Percentiles rank a stretch among this genome's conserved stretches.
These are phyloP conservation scores for Puntigrus tetrazona DNA, from an alignment of 2,113 vertebrate species.

Conservation along the genomic window DNA sequence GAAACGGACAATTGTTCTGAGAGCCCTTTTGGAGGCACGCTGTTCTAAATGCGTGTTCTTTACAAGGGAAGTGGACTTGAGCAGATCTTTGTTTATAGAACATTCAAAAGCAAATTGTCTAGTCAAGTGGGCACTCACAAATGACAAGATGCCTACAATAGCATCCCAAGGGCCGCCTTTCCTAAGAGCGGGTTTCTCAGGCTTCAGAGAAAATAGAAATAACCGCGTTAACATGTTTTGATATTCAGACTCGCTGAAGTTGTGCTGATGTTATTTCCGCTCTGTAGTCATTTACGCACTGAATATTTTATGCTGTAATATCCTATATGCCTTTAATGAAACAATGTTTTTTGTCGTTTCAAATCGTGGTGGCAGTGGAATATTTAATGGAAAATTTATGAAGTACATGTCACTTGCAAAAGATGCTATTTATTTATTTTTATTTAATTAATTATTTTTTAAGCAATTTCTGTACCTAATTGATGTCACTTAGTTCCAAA, in stretches of 20 bases:
- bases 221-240: background rate
- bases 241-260: background rate
- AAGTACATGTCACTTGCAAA: background rate
- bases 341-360: background rate
- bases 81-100: constrained; percentile 49
- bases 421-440: no score
- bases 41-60: constrained; percentile 35
- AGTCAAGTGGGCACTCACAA: constrained; percentile 48
- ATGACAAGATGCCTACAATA: constrained; percentile 43
- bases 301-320: background rate
- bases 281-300: background rate
- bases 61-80: constrained; percentile 20
- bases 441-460: no score
- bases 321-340: background rate
- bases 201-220: constrained; percentile 50
- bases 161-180: constrained; percentile 28
- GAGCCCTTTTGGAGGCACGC: constrained; percentile 17
- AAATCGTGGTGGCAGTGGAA: background rate
- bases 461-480: no score
- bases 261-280: background rate
- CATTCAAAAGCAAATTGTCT: constrained; percentile 42
- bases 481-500: no score
- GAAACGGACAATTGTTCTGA: constrained; percentile 46
- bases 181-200: constrained; percentile 44
- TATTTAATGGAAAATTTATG: background rate